These are phyloP conservation scores for Micromesistius poutassou DNA, from an alignment of 2,797 vertebrate genomes.

Conservation along the genomic window DNA sequence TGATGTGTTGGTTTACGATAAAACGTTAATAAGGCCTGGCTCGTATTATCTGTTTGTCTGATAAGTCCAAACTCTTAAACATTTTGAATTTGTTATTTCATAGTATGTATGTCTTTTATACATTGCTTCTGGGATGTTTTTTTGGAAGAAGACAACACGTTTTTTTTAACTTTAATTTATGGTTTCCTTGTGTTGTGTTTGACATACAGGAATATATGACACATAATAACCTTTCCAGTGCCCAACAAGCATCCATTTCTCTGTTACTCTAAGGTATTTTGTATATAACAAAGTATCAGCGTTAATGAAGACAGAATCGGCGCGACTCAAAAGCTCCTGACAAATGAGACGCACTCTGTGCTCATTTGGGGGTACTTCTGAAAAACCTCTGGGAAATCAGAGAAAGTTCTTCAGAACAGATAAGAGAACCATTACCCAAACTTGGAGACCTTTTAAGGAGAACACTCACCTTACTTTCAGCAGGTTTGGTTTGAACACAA, in stretches of 20 bases:
- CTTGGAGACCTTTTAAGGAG: slow-evolving; percentile 8
- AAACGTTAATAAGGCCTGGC: background rate
- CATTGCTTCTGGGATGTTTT: background rate
- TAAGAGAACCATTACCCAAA: slow-evolving; percentile 17
- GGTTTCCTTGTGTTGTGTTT: background rate
- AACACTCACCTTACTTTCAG: background rate
- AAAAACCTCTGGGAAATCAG: slow-evolving; percentile 12
- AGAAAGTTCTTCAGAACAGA: slow-evolving; percentile 16
- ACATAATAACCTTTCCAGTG: background rate
- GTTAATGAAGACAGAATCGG: slow-evolving; percentile 4
- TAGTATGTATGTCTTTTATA: background rate
- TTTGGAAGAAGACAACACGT: background rate
- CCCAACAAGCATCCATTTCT: background rate
- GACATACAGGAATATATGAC: background rate
- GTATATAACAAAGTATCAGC: slow-evolving; percentile 2
- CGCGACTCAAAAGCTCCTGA: slow-evolving; percentile 16
- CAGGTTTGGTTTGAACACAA: background rate
- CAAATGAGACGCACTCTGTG: slow-evolving; percentile 7
- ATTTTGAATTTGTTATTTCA: background rate
- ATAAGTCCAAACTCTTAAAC: background rate
- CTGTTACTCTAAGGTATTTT: slow-evolving; percentile 1
- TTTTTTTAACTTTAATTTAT: background rate
- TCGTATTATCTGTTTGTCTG: background rate
- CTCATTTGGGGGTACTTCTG: slow-evolving; percentile 12
- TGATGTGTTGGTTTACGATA: background rate